Percentiles rank a stretch among this genome's conserved stretches.
phyloP scores from a whole-genome alignment of 2,113 vertebrate genomes.

The Rhinoderma darwinii region DNA sequence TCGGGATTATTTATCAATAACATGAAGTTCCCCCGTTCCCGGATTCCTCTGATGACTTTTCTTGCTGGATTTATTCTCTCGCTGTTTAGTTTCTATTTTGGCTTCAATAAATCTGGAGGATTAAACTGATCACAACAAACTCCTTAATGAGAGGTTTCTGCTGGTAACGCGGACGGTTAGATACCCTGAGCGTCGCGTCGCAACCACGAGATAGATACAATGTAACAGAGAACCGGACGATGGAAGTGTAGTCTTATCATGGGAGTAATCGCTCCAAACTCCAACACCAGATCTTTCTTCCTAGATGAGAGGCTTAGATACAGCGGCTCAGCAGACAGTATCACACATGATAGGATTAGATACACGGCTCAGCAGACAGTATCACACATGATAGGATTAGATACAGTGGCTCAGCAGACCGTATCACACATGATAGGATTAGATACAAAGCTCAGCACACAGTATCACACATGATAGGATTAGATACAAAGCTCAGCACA shows the following conservation, averaged over 20 bases:
- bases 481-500: no score
- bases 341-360: neutral
- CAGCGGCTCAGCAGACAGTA: neutral
- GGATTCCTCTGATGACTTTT: no score
- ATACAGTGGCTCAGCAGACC: neutral
- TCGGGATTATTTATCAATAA: neutral
- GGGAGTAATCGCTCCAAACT: no score
- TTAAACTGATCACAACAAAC: slow-evolving; percentile 20
- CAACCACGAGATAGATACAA: neutral
- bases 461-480: no score
- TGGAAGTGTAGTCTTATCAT: no score
- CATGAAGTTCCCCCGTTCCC: neutral
- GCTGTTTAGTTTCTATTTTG: slow-evolving; percentile 23
- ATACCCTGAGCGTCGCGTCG: neutral
- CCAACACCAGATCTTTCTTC: neutral
- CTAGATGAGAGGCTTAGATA: neutral
- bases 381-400: neutral
- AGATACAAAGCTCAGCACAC: no score
- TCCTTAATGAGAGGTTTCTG: neutral
- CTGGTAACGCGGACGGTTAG: neutral
- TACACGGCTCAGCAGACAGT: neutral
- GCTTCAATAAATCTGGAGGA: neutral
- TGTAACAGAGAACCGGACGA: neutral
- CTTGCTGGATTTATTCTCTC: neutral
- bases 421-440: neutral